Evolutionary conservation across 2,888 invertebrate species (phyloP).

Genomic region (Drosophila niveifrons): DNA sequence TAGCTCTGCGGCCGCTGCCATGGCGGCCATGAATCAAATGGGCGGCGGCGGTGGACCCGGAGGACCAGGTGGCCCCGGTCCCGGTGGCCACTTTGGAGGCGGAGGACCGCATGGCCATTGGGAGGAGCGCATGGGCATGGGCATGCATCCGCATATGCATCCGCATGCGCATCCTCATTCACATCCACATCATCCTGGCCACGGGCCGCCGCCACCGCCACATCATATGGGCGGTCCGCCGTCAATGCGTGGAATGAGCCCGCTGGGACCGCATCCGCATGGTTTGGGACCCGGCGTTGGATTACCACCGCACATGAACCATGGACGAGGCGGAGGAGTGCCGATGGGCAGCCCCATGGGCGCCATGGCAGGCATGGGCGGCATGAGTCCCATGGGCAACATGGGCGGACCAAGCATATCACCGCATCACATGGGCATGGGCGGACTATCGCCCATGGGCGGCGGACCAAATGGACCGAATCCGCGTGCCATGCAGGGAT

Average conservation of each 20-base stretch:
- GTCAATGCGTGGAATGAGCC: constrained; percentile 86
- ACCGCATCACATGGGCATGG: constrained; percentile 85
- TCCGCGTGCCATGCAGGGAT: constrained; percentile 89
- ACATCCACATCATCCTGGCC: constrained; percentile 89
- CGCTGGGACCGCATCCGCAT: constrained; percentile 81
- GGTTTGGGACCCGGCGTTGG: constrained; percentile 81
- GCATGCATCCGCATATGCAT: constrained; percentile 89
- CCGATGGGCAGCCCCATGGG: constrained; percentile 87
- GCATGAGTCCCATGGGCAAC: constrained; percentile 86
- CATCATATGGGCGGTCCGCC: constrained; percentile 87
- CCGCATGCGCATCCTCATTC: constrained; percentile 88
- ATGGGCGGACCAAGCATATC: constrained; percentile 86
- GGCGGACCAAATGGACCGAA: constrained; percentile 86
- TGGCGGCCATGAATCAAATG: constrained; percentile 89
- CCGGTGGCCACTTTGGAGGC: constrained; percentile 72
- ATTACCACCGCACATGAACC: constrained; percentile 84
- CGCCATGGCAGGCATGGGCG: constrained; percentile 86
- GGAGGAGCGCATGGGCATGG: constrained; percentile 86
- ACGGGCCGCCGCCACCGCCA: constrained; percentile 65
- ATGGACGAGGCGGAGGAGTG: constrained; percentile 81
- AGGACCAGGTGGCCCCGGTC: constrained; percentile 71
- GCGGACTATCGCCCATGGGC: constrained; percentile 87
- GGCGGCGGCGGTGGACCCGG: constrained; percentile 66
- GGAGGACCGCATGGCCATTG: constrained; percentile 77
- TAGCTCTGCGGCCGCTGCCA: constrained; percentile 85